These are phyloP conservation scores for Malurus elegans DNA, from an alignment of 2,113 vertebrate genomes.

Conservation along the genomic window DNA sequence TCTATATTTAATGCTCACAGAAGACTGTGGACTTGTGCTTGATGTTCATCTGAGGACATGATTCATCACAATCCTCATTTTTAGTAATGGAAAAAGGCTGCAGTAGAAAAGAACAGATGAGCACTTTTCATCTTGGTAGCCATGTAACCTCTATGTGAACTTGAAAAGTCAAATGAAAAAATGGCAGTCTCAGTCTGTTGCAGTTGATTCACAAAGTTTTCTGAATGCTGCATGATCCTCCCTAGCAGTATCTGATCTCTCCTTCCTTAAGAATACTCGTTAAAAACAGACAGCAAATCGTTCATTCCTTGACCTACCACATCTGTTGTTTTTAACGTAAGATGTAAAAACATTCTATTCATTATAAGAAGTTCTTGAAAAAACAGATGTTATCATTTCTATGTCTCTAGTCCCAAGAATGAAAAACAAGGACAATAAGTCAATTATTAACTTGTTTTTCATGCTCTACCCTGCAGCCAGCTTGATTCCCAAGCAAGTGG, in stretches of 20 bases:
- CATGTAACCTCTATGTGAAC: slow-evolving; percentile 56
- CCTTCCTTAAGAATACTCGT: not conserved
- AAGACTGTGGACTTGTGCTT: slow-evolving; percentile 55
- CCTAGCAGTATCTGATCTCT: slow-evolving; percentile 10
- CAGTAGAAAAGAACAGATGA: not conserved
- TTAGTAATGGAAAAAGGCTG: slow-evolving; percentile 41
- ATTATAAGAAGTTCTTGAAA: not conserved
- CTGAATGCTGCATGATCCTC: not conserved
- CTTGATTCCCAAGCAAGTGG: not conserved
- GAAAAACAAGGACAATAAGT: slow-evolving; percentile 29
- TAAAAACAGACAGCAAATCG: slow-evolving; percentile 22
- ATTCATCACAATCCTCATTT: slow-evolving; percentile 58
- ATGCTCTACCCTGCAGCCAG: not conserved
- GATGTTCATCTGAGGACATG: slow-evolving; percentile 56
- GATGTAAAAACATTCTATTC: slow-evolving; percentile 13
- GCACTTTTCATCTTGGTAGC: slow-evolving; percentile 41
- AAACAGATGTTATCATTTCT: slow-evolving; percentile 59
- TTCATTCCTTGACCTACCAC: slow-evolving; percentile 13
- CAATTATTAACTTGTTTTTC: slow-evolving; percentile 62
- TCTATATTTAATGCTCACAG: slow-evolving; percentile 49
- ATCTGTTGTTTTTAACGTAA: slow-evolving; percentile 33
- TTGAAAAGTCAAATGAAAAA: slow-evolving; percentile 48
- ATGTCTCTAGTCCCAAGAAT: not conserved
- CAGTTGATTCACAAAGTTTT: slow-evolving; percentile 12
- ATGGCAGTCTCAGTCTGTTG: not conserved